A percentile compares a stretch with the other conserved stretches of the same genome.
Conservation (phyloP, 64 coral and sea anemone genomes). For the Montipora cactus region DNA sequence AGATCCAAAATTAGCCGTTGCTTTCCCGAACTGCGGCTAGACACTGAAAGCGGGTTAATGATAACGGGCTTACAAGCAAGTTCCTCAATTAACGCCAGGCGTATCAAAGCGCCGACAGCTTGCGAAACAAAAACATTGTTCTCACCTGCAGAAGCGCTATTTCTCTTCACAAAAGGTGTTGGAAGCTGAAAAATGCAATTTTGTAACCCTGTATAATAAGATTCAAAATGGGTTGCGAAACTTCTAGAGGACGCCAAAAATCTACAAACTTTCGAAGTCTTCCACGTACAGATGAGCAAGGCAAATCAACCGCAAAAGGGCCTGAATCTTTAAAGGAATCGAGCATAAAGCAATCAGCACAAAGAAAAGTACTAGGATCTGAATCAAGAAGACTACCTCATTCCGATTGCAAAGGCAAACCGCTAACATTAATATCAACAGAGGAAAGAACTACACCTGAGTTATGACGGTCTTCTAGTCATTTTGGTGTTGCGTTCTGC, state of each 20-base stretch:
- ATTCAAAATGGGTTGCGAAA: slow-evolving; percentile 36
- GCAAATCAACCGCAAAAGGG: not conserved
- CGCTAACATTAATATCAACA: too few relatives aligned
- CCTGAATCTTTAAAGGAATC: too few relatives aligned
- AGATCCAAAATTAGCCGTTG: slow-evolving; percentile 28
- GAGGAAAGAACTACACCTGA: too few relatives aligned
- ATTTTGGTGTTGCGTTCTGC: too few relatives aligned
- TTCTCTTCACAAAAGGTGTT: slow-evolving; percentile 47
- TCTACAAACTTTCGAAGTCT: slow-evolving; percentile 42
- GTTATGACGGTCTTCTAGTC: too few relatives aligned
- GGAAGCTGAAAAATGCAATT: slow-evolving; percentile 33
- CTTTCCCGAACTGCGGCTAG: not conserved
- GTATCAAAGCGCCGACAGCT: slow-evolving; percentile 28
- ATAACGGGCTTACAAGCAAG: slow-evolving; percentile 16
- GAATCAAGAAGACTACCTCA: too few relatives aligned
- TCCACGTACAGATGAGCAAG: slow-evolving; percentile 39
- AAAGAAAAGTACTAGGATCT: too few relatives aligned
- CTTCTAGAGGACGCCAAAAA: slow-evolving; percentile 43
- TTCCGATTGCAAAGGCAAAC: too few relatives aligned
- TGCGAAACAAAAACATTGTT: slow-evolving; percentile 38
- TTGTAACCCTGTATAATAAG: slow-evolving; percentile 45
- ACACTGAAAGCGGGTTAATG: slow-evolving; percentile 32
- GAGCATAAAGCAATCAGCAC: too few relatives aligned
- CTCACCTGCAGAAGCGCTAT: slow-evolving; percentile 32
- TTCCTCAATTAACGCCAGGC: slow-evolving; percentile 9